These are phyloP conservation scores for Diachrysia chrysitis DNA, from an alignment of 2,888 invertebrate species.

Conservation along the genomic window DNA sequence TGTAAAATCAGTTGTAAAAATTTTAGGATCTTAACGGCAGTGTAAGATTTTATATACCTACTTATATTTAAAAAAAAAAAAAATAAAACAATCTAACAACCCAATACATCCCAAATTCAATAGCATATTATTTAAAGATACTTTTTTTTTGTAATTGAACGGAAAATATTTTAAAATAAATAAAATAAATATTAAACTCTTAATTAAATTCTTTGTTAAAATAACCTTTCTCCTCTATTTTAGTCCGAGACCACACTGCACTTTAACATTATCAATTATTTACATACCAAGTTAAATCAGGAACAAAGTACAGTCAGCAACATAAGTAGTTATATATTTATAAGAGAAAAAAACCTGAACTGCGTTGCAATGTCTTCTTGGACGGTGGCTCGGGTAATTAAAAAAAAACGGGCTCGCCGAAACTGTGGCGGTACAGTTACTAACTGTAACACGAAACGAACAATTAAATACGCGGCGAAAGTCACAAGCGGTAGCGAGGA, in stretches of 20 bases:
- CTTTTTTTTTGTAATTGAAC: too few relatives aligned
- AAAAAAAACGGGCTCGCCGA: slow-evolving; percentile 77
- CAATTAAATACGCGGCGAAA: slow-evolving; percentile 70
- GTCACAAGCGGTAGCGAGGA: slow-evolving; percentile 52
- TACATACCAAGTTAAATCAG: slow-evolving; percentile 21
- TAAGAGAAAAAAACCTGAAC: slow-evolving; percentile 51
- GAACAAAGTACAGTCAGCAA: slow-evolving; percentile 19
- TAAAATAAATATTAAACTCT: too few relatives aligned
- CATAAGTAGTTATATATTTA: slow-evolving; percentile 37
- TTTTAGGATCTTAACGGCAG: too few relatives aligned
- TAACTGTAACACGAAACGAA: slow-evolving; percentile 80
- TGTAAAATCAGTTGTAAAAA: too few relatives aligned
- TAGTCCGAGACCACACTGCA: background rate
- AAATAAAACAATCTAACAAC: too few relatives aligned
- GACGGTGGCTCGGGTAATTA: slow-evolving; percentile 71
- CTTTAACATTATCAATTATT: slow-evolving; percentile 22
- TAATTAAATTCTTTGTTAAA: too few relatives aligned
- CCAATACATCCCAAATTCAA: too few relatives aligned
- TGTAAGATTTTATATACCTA: too few relatives aligned
- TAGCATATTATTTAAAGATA: too few relatives aligned
- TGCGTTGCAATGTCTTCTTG: slow-evolving; percentile 59
- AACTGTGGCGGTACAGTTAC: slow-evolving; percentile 85
- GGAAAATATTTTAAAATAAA: too few relatives aligned
- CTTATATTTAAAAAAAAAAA: too few relatives aligned
- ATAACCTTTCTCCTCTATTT: background rate